Conservation (phyloP, 2,888 invertebrate genomes). For the Oscheius sp. region DNA sequence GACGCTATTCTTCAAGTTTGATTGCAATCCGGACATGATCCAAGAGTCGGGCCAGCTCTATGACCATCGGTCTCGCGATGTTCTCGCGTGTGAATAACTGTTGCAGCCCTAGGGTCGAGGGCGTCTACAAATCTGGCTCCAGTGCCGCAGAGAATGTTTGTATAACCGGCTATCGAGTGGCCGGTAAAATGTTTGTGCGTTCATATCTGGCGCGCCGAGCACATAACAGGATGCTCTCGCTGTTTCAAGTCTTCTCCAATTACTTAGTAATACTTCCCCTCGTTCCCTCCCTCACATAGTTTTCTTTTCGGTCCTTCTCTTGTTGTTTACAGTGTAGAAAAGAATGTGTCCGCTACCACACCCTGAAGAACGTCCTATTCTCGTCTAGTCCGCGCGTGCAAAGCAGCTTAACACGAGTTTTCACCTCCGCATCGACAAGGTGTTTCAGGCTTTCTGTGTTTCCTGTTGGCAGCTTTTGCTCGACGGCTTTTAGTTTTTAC, state of each 20-base stretch:
- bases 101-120: background rate
- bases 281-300: background rate
- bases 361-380: constrained; percentile 28
- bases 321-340: background rate
- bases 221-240: constrained; percentile 25
- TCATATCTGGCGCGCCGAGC: constrained; percentile 32
- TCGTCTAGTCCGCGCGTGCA: constrained; percentile 21
- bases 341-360: background rate
- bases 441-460: constrained; percentile 1
- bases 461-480: background rate
- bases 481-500: background rate
- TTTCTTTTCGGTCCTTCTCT: too few relatives aligned
- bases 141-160: constrained; percentile 22
- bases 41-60: background rate
- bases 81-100: constrained; percentile 16
- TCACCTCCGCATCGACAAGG: constrained; percentile 23
- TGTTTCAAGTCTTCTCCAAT: constrained; percentile 27
- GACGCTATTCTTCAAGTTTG: constrained; percentile 2
- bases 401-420: constrained; percentile 29
- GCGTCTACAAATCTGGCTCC: constrained; percentile 20
- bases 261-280: constrained; percentile 20
- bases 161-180: constrained; percentile 35
- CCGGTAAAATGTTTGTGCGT: constrained; percentile 35
- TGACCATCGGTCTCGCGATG: background rate
- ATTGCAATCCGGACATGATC: background rate